Evolutionary conservation across 2,113 vertebrate genomes (phyloP).

Genomic region (Cynocephalus volans): DNA sequence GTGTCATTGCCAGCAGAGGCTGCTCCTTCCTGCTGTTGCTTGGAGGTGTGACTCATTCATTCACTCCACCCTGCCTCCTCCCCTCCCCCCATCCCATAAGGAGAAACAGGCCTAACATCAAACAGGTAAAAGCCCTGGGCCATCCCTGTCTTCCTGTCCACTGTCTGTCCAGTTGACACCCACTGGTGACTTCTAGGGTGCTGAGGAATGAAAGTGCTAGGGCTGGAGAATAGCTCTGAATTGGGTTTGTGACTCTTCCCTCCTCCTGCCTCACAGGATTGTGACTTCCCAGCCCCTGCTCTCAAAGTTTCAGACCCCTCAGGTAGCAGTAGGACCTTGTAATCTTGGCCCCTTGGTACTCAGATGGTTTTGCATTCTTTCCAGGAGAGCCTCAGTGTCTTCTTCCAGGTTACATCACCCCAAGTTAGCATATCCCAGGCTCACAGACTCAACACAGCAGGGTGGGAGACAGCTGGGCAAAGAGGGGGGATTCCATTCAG

Average conservation of each 20-base stretch:
- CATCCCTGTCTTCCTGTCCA: constrained; percentile 78
- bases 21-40: constrained; percentile 66
- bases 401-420: constrained; percentile 78
- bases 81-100: not conserved
- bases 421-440: constrained; percentile 76
- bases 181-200: constrained; percentile 73
- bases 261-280: constrained; percentile 62
- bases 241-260: constrained; percentile 78
- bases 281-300: constrained; percentile 76
- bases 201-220: constrained; percentile 76
- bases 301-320: constrained; percentile 85
- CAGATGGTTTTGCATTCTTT: constrained; percentile 79
- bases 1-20: constrained; percentile 53
- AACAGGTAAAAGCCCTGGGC: constrained; percentile 84
- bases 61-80: constrained; percentile 33
- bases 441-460: constrained; percentile 83
- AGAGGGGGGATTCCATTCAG: constrained; percentile 65
- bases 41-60: constrained; percentile 59
- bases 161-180: constrained; percentile 62
- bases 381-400: constrained; percentile 76
- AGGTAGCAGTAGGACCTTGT: constrained; percentile 82
- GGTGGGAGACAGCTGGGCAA: constrained; percentile 82
- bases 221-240: constrained; percentile 77
- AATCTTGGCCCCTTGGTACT: constrained; percentile 74
- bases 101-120: constrained; percentile 82